Base-by-base conservation (phyloP, 1,140 invertebrate genomes). In the Pinna nobilis region DNA sequence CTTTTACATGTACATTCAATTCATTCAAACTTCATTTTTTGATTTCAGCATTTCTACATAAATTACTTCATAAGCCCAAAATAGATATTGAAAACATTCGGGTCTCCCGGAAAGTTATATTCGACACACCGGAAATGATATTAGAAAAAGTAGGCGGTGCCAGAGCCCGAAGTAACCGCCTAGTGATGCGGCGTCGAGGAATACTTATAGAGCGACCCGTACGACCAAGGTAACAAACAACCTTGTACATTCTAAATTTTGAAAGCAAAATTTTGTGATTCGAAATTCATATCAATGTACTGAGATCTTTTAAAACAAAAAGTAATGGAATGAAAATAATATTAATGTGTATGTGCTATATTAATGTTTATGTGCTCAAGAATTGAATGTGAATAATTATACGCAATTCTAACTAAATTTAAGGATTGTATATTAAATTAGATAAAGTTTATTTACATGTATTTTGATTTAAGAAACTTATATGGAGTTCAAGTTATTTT, bases 181-280 rank as follows among this genome's bases (percentile, higher is more conserved):
- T 64, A 32, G 55, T 59, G n/a, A 32, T 67, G 0, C 70, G 75
- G 23, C 64, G 75, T 32, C 51, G 61, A 6, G 75, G 65, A 6
- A 18, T 77, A 2, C 4, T 67, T 15, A 60, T 76, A 13, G 79
- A 80, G 9, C 61, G 76, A 15, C 75, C 76, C 5, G 18, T 25
- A 11, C 65, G 70, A 32, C 79, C 79, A 28, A 80, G 70, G 79
- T 80, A n/a, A n/a, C n/a, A n/a, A n/a, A n/a, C n/a, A n/a, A n/a
- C n/a, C n/a, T n/a, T n/a, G n/a, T n/a, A n/a, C n/a, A n/a, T n/a
- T n/a, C n/a, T n/a, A n/a, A n/a, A n/a, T n/a, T n/a, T n/a, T n/a
- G n/a, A n/a, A n/a, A n/a, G n/a, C n/a, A n/a, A n/a, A n/a, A n/a
- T n/a, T n/a, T n/a, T n/a, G n/a, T n/a, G n/a, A n/a, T n/a, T n/a